phyloP scores from a whole-genome alignment of 2,797 vertebrate genomes.

The Lutjanus argentimaculatus region DNA sequence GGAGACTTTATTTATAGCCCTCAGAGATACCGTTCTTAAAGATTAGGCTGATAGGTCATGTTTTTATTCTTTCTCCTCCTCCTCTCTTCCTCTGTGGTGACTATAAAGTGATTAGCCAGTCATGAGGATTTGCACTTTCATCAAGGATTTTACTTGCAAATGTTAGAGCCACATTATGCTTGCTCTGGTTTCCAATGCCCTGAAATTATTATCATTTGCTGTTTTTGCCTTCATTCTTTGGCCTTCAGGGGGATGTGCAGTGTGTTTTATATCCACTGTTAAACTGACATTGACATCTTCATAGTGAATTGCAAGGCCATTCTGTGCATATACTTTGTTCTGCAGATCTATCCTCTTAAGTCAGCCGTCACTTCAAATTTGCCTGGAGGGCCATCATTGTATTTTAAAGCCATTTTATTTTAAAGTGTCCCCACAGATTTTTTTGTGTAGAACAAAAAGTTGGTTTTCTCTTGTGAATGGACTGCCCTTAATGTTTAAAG shows the following conservation, averaged over 20 bases:
- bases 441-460: conserved; percentile 33
- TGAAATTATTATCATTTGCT: conserved; percentile 56
- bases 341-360: conserved; percentile 53
- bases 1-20: conserved; percentile 57
- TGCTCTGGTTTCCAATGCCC: conserved; percentile 51
- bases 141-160: conserved; percentile 55
- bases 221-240: conserved; percentile 28
- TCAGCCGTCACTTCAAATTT: conserved; percentile 60
- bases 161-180: conserved; percentile 45
- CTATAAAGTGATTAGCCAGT: conserved; percentile 60
- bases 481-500: conserved; percentile 45
- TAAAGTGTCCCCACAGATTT: conserved; percentile 29
- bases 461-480: conserved; percentile 32
- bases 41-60: conserved; percentile 51
- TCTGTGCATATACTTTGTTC: conserved; percentile 42
- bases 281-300: conserved; percentile 66
- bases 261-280: conserved; percentile 50
- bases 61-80: conserved; percentile 51
- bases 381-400: conserved; percentile 30
- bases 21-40: conserved; percentile 46
- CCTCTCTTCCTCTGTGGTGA: conserved; percentile 31
- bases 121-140: conserved; percentile 64
- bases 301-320: conserved; percentile 33
- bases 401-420: conserved; percentile 49
- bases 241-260: conserved; percentile 37